phyloP scores from a whole-genome alignment of 2,888 invertebrate genomes.

The Adineta ricciae region DNA sequence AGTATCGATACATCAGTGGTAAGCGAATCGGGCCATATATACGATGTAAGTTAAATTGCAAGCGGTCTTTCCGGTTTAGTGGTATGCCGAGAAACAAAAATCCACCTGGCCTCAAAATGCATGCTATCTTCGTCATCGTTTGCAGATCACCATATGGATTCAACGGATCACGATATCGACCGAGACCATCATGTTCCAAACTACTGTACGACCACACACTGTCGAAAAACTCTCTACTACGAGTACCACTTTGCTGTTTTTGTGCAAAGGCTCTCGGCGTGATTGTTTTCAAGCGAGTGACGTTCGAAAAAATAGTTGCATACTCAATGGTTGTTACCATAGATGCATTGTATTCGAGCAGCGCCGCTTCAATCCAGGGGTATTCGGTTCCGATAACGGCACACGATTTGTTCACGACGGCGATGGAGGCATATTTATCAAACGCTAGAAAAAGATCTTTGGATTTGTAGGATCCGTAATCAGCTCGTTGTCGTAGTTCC shows the following conservation, averaged over 20 bases:
- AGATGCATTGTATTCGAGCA: neutral
- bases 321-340: slow-evolving; percentile 28
- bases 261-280: neutral
- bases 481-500: neutral
- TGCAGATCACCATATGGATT: neutral
- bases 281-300: neutral
- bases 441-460: neutral
- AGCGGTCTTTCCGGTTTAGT: neutral
- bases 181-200: neutral
- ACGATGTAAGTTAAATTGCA: neutral
- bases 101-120: neutral
- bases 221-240: neutral
- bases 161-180: neutral
- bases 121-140: neutral
- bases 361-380: slow-evolving; percentile 28
- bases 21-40: neutral
- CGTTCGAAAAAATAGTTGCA: neutral
- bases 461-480: neutral
- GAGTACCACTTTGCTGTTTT: neutral
- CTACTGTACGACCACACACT: neutral
- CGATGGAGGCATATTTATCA: neutral
- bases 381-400: slow-evolving; percentile 21
- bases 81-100: neutral
- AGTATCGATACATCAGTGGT: neutral
- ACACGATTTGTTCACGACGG: neutral